Evolutionary conservation across 2,888 invertebrate genomes (phyloP).

Genomic region (Polydrusus cervinus): DNA sequence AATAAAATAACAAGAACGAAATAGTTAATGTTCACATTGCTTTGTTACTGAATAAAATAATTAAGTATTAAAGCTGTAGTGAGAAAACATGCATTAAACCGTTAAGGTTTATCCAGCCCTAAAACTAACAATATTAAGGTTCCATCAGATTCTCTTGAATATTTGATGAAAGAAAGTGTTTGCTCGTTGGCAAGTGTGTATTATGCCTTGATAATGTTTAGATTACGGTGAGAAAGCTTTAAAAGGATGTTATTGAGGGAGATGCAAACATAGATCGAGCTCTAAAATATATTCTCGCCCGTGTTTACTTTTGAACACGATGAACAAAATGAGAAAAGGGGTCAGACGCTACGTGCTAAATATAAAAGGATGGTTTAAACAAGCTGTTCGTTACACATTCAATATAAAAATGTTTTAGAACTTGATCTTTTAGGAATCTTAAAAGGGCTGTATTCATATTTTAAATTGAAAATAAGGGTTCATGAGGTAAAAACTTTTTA

Average conservation of each 20-base stretch:
- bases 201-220: conserved; percentile 54
- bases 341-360: conserved; percentile 32
- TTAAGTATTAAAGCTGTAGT: conserved; percentile 8
- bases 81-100: conserved; percentile 21
- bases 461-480: no score
- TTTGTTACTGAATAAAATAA: conserved; percentile 4
- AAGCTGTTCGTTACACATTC: background rate
- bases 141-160: conserved; percentile 53
- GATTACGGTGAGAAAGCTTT: conserved; percentile 51
- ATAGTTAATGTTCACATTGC: background rate
- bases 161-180: conserved; percentile 54
- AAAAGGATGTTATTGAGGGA: conserved; percentile 55
- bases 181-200: conserved; percentile 52
- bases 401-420: background rate
- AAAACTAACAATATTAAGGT: conserved; percentile 54
- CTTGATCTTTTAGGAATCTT: background rate
- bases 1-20: background rate
- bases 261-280: conserved; percentile 55
- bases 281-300: conserved; percentile 49
- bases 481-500: no score
- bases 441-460: no score
- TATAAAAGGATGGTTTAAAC: conserved; percentile 32
- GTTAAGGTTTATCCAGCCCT: conserved; percentile 24
- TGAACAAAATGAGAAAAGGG: conserved; percentile 44
- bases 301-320: conserved; percentile 39